Evolutionary conservation across 2,113 vertebrate genomes (phyloP), one percentile per base, ranked within the genome.

Genomic region (Cryptomyrus ogoouensis): DNA sequence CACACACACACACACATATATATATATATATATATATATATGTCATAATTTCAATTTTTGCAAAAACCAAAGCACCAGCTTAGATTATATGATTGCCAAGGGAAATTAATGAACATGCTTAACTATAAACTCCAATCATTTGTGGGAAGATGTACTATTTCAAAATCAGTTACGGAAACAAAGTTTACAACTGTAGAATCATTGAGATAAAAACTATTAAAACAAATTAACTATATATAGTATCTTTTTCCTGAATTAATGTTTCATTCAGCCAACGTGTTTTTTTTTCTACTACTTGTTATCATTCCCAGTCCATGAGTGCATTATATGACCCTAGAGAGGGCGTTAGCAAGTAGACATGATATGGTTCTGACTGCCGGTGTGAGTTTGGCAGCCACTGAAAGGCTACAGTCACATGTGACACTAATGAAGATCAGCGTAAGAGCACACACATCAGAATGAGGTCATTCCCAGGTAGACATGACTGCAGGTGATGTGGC

Each of bases 351-450:
- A 27, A 66, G 58, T 66, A 31, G 9, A 70, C 62, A 31, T 70
- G 62, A 62, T 70, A 70, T 10, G 62, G 27, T 70, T 13, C 10
- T 70, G 10, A 31, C 62, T 70, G 62, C n/a, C 1, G 10, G 62
- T 70, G 27, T 70, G 83, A 44, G 19, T 56, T 52, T 27, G 31
- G 85, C 85, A 53, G 50, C n/a, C 1, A 39, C 85, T 87, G 3
- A 53, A 53, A 19, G 12, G 15, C 85, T 39, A 19, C 15, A 56
- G 47, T n/a, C 50, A n/a, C 85, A 87, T 27, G 24, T 87, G 10
- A 53, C 85, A 52, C 85, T 87, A 21, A 87, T 87, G 85, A 56
- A 31, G 50, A 31, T 53, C n/a, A 87, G 85, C n/a, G 39, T 50
- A 39, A 19, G 47, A 53, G 85, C 47, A 47, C 31, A 39, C 3